Evolutionary conservation across 2,888 invertebrate species (phyloP).

Genomic region (Acrobasis suavella): DNA sequence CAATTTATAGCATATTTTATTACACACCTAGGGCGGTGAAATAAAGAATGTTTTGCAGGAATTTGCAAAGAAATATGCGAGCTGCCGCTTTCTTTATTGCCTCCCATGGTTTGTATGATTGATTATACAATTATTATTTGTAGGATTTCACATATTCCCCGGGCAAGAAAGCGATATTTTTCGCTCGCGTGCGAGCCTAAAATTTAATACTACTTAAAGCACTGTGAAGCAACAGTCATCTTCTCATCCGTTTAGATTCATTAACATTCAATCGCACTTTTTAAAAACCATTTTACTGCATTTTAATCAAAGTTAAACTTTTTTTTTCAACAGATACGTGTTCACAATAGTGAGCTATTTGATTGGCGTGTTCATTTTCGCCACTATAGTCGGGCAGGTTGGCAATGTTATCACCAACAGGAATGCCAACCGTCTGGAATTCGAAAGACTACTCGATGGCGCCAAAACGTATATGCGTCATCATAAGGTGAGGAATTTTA

Average conservation of each 20-base stretch:
- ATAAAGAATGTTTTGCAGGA: too few species aligned
- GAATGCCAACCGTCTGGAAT: conserved; percentile 97
- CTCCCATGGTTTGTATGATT: too few species aligned
- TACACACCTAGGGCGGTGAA: too few species aligned
- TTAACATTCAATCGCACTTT: neutral
- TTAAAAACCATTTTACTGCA: neutral
- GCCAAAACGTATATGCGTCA: conserved; percentile 99
- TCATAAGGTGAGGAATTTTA: conserved; percentile 89
- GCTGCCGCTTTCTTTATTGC: too few species aligned
- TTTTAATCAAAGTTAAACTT: neutral
- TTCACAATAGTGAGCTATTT: conserved; percentile 98
- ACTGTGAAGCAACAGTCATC: neutral
- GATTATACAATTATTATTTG: too few species aligned
- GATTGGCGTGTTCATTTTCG: conserved; percentile 98
- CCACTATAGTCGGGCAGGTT: conserved; percentile 98
- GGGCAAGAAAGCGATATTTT: too few species aligned
- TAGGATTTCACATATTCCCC: too few species aligned
- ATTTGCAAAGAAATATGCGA: too few species aligned
- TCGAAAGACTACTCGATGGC: conserved; percentile 96
- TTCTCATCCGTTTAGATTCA: neutral
- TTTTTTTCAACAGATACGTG: conserved; percentile 88
- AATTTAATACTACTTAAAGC: too few species aligned
- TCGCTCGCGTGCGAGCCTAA: too few species aligned
- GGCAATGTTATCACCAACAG: conserved; percentile 98
- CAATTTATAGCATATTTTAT: too few species aligned